Percentiles rank a stretch among this genome's conserved stretches.
These are phyloP conservation scores for Apistogramma diplotaenia DNA, from an alignment of 2,113 vertebrate species.

Conservation along the genomic window DNA sequence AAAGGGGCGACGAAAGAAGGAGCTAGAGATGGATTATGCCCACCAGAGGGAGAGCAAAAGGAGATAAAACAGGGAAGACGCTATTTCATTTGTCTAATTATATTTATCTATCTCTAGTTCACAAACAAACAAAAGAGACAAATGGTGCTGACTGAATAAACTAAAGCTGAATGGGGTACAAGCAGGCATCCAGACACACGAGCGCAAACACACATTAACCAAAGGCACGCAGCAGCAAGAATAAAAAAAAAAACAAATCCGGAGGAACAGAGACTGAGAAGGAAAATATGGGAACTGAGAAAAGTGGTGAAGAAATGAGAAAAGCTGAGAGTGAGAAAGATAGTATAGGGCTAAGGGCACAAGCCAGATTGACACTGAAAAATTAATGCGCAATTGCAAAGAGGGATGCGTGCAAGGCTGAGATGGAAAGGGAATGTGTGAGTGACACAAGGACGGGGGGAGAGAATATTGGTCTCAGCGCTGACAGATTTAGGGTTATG, in stretches of 20 bases:
- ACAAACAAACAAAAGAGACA: constrained; percentile 72
- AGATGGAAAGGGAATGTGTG: constrained; percentile 51
- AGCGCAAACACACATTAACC: constrained; percentile 37
- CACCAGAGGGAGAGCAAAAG: constrained; percentile 49
- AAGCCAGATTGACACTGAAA: constrained; percentile 80
- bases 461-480: constrained; percentile 51
- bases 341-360: constrained; percentile 61
- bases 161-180: constrained; percentile 22
- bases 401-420: constrained; percentile 33
- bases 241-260: constrained; percentile 43
- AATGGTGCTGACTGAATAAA: constrained; percentile 57
- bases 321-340: constrained; percentile 40
- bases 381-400: constrained; percentile 77
- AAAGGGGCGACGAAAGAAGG: constrained; percentile 45
- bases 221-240: constrained; percentile 23
- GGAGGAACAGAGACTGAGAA: background rate
- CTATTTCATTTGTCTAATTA: constrained; percentile 78
- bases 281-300: constrained; percentile 40
- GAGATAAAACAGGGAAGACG: constrained; percentile 61
- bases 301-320: constrained; percentile 50
- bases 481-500: constrained; percentile 74
- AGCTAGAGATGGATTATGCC: constrained; percentile 64
- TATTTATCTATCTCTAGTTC: constrained; percentile 70
- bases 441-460: constrained; percentile 56
- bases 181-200: constrained; percentile 18